Base-by-base conservation (phyloP, 2,113 vertebrate genomes). In the Stigmatopora nigra region DNA sequence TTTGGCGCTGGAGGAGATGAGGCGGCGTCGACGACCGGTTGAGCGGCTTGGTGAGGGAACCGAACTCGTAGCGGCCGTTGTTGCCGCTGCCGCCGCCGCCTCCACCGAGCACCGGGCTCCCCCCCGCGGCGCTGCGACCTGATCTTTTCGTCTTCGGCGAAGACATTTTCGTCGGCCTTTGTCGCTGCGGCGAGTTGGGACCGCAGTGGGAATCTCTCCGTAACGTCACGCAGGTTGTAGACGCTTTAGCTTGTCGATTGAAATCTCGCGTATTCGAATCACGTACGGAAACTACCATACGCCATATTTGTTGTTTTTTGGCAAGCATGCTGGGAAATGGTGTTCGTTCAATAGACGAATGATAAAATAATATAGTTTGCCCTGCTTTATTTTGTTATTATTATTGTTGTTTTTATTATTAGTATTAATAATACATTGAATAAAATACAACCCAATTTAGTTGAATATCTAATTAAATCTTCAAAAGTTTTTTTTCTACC, bases 31-130 rank as follows among this genome's bases (percentile, higher is more conserved):
- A 76, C 7, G 84, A 82, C 19, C 92, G 90, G 80, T 73, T 91
- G 53, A 94, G 75, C 68, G 81, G 75, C 77, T 84, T 85, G 17
- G 78, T 79, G 64, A 84, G 57, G 0, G 93, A 92, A 86, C 93
- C 86, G 86, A 95, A 95, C 72, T 97, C 95, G 65, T 88, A 91
- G 59, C 93, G 91, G 67, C 87, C 78, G 58, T 84, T 84, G 56
- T 83, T 84, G 57, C 78, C 67, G 69, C 84, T 31, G 25, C 25
- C 25, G 25, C 25, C 25, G 25, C 25, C 25, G 25, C 25, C 25
- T 31, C 25, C 61, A 25, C 86, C 77, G 58, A 81, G 62, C 16
- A 79, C 82, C 52, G 89, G 87, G 69, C 84, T 86, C 41, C 89
- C 81, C 38, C 90, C 47, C 80, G 31, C 90, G 63, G 89, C 59